Evolutionary conservation across 2,888 invertebrate species (phyloP), one percentile per base, ranked within the genome.

Genomic region (Dioctria rufipes): DNA sequence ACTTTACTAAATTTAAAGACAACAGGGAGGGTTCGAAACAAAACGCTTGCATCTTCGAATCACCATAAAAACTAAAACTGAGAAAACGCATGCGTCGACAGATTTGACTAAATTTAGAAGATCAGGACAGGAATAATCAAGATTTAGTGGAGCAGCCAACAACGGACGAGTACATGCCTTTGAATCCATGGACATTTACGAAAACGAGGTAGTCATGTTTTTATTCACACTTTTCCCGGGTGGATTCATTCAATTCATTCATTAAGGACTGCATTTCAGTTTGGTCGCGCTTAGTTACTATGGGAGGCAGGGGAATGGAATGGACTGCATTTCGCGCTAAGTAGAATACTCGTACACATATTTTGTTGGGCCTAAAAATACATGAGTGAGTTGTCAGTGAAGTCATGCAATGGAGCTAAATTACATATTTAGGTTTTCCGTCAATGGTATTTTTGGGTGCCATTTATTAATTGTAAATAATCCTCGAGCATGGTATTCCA

Each of bases 71-170:
- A 61, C 61, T 61, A 8, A 4, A 71, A 8, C 40, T 11, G 2
- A 9, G 58, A 69, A 49, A 51, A 13, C 46, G 75, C 75, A 42
- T 75, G 61, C 61, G 77, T n/a, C 37, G 49, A 63, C 9, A 37
- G 77, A 77, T 77, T 9, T 3, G 63, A 37, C 63, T 77, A 77
- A 77, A 77, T 77, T 77, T 77, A 77, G 77, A 43, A 25, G 4
- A 49, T 11, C 54, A 63, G 77, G 49, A 63, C 39, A 46, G 46
- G 49, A 77, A 11, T 9, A 66, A 66, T 66, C 43, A 46, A 63
- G 49, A 63, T 63, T 63, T 73, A 73, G 63, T 25, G 39, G 46
- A 13, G 42, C 58, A 46, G 37, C 54, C 61, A 77, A 77, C 46
- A 63, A 63, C 61, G 39, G 4, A 3, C 37, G 46, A 42, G 25